These are phyloP conservation scores for Acipenser transmontanus DNA, from an alignment of 2,797 vertebrate genomes.

Conservation along the genomic window DNA sequence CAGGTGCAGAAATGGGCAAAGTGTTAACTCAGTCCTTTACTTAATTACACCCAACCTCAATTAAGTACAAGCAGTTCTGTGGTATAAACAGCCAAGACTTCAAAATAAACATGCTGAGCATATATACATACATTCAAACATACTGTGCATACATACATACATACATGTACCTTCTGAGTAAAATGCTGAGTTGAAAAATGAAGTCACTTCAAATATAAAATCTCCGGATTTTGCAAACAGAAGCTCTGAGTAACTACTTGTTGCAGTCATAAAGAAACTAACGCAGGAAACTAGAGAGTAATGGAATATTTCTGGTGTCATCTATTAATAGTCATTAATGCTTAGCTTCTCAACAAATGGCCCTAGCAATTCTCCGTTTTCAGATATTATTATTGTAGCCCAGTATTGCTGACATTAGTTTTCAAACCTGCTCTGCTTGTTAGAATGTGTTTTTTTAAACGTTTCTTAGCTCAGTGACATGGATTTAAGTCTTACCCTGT, in stretches of 20 bases:
- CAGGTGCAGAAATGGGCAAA: too few species aligned
- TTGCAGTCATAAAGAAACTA: slow-evolving; percentile 25
- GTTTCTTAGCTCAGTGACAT: background rate
- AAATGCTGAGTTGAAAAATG: too few species aligned
- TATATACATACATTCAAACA: too few species aligned
- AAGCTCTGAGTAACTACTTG: background rate
- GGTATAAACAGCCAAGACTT: too few species aligned
- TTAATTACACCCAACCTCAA: too few species aligned
- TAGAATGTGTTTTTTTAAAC: background rate
- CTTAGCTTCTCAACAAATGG: background rate
- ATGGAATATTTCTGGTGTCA: slow-evolving; percentile 17
- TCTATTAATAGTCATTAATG: slow-evolving; percentile 5
- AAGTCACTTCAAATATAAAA: background rate
- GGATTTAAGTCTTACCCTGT: background rate
- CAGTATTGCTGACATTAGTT: background rate
- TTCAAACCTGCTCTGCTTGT: background rate
- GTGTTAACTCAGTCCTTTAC: too few species aligned
- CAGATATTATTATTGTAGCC: background rate
- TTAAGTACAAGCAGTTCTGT: too few species aligned
- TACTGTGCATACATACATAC: too few species aligned
- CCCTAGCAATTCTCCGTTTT: background rate
- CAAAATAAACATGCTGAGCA: too few species aligned
- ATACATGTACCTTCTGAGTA: too few species aligned
- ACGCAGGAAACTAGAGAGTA: slow-evolving; percentile 28
- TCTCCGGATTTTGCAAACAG: background rate